These are phyloP conservation scores for Diadophis punctatus DNA, from an alignment of 2,113 vertebrate species.

Conservation along the genomic window DNA sequence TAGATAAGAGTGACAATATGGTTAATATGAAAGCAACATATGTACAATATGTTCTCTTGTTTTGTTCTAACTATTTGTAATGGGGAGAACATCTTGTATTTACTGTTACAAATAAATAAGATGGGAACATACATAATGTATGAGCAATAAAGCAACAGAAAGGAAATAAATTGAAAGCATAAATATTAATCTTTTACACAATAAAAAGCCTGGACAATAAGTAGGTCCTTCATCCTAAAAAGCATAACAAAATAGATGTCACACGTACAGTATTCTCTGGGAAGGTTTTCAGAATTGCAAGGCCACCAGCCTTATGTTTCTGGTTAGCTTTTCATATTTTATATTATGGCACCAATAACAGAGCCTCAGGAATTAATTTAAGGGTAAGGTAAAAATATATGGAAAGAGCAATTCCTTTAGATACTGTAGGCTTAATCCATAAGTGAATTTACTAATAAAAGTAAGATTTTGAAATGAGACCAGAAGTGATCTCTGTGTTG, in stretches of 20 bases:
- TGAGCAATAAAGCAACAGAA: not conserved
- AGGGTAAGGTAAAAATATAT: not conserved
- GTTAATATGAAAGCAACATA: not conserved
- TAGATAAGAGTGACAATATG: not conserved
- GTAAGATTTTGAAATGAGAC: not conserved
- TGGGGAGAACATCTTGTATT: not conserved
- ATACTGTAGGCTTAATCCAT: not conserved
- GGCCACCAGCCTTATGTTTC: not conserved
- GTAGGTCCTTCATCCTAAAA: not conserved
- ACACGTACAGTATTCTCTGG: not conserved
- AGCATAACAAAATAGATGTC: not conserved
- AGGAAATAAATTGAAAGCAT: not conserved
- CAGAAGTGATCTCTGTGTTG: not conserved
- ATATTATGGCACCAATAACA: not conserved
- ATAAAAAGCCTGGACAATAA: not conserved
- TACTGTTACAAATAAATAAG: not conserved
- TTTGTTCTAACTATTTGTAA: not conserved
- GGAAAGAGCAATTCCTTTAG: not conserved
- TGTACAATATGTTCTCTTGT: not conserved
- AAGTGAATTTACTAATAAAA: not conserved
- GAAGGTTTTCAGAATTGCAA: not conserved
- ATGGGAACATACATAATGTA: not conserved
- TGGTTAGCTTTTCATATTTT: not conserved
- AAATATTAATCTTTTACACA: not conserved
- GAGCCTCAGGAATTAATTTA: not conserved